These are phyloP conservation scores for Litoditis marina DNA, from an alignment of 2,888 invertebrate genomes.

Conservation along the genomic window DNA sequence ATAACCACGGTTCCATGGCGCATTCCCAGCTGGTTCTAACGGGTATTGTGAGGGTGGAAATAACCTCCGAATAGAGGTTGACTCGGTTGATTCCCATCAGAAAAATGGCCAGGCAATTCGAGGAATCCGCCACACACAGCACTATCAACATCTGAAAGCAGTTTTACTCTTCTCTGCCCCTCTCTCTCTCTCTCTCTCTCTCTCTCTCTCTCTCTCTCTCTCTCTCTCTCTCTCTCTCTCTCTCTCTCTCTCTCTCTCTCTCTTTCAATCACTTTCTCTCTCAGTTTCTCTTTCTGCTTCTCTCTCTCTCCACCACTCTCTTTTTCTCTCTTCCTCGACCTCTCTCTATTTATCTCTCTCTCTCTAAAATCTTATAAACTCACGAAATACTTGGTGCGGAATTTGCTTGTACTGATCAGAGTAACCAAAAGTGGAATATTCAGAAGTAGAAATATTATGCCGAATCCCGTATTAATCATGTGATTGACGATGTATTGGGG, in stretches of 20 bases:
- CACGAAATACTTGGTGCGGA: slow-evolving; percentile 5
- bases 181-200: too few species aligned
- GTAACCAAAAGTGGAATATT: slow-evolving; percentile 28
- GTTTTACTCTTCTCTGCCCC: too few species aligned
- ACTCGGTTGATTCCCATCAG: slow-evolving; percentile 46
- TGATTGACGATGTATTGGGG: slow-evolving; percentile 13
- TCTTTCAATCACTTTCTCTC: too few species aligned
- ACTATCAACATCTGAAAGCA: slow-evolving; percentile 33
- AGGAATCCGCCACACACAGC: slow-evolving; percentile 38
- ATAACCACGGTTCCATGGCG: slow-evolving; percentile 40
- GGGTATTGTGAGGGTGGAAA: slow-evolving; percentile 20
- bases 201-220: too few species aligned
- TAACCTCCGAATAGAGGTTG: slow-evolving; percentile 29
- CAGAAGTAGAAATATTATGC: slow-evolving; percentile 25
- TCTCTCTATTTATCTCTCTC: too few species aligned
- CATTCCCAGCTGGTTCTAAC: slow-evolving; percentile 32
- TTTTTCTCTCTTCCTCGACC: too few species aligned
- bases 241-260: too few species aligned
- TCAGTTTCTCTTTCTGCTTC: too few species aligned
- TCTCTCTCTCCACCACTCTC: too few species aligned
- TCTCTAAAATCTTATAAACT: too few species aligned
- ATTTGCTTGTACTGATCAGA: slow-evolving; percentile 20
- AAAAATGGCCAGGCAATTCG: slow-evolving; percentile 41
- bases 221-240: too few species aligned
- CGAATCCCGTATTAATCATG: slow-evolving; percentile 27